Conservation (phyloP, 2,113 vertebrate species). For the Actenoides hombroni region DNA sequence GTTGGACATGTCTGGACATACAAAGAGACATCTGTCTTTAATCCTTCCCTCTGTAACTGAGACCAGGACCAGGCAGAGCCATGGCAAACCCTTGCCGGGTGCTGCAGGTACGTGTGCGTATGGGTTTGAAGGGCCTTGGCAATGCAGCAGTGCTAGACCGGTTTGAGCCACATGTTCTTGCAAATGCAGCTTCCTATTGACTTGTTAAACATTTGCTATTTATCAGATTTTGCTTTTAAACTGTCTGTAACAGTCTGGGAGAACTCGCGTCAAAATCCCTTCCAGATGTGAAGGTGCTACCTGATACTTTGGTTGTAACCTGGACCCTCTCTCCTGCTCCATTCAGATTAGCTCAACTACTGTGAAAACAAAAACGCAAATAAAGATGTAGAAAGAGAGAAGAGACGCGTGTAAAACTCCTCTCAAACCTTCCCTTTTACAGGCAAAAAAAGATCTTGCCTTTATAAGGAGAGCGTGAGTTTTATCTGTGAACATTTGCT, state of each 20-base stretch:
- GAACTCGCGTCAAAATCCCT: slow-evolving; percentile 60
- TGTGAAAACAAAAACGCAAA: slow-evolving; percentile 23
- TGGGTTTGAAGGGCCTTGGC: background rate
- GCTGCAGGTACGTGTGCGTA: background rate
- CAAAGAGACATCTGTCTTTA: slow-evolving; percentile 50
- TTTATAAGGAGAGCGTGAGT: slow-evolving; percentile 43
- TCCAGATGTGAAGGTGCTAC: slow-evolving; percentile 72
- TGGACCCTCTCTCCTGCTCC: slow-evolving; percentile 7
- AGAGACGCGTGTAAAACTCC: background rate
- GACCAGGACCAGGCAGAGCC: background rate
- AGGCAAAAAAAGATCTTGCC: slow-evolving; percentile 39
- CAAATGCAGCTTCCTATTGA: slow-evolving; percentile 57
- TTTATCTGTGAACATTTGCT: background rate
- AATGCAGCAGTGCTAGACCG: background rate
- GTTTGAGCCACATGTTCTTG: slow-evolving; percentile 3
- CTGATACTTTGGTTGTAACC: slow-evolving; percentile 40
- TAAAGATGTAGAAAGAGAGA: background rate
- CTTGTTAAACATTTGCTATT: slow-evolving; percentile 63
- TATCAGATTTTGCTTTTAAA: slow-evolving; percentile 61
- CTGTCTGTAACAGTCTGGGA: slow-evolving; percentile 39
- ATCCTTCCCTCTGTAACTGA: background rate
- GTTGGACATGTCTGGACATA: slow-evolving; percentile 12
- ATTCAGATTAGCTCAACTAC: background rate
- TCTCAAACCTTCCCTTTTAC: slow-evolving; percentile 27
- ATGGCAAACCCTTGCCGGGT: rapidly evolving